Evolutionary conservation across 2,797 vertebrate species (phyloP).

Genomic region (Phaenicophaeus curvirostris): DNA sequence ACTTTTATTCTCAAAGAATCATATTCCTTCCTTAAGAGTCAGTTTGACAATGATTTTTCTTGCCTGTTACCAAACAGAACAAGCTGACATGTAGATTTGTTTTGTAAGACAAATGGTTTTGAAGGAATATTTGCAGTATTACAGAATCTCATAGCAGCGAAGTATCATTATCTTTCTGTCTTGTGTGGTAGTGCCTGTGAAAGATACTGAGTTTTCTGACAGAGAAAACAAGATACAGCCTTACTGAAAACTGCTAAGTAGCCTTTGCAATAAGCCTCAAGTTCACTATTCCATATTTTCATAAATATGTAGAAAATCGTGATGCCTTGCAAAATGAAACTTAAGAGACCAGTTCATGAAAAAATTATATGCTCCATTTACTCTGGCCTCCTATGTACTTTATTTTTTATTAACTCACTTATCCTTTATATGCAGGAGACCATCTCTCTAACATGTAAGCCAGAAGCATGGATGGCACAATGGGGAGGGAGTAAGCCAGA

Average conservation of each 20-base stretch:
- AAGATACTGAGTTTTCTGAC: background rate
- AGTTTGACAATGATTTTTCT: background rate
- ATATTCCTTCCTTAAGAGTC: background rate
- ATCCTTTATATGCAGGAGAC: constrained; percentile 37
- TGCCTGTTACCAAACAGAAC: background rate
- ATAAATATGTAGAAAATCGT: constrained; percentile 59
- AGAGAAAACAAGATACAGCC: background rate
- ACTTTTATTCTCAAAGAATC: background rate
- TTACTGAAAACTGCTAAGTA: constrained; percentile 1
- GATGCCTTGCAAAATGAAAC: constrained; percentile 65
- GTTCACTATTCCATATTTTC: constrained; percentile 33
- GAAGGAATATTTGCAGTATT: background rate
- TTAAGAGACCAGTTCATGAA: constrained; percentile 63
- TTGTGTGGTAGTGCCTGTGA: background rate
- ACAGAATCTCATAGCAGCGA: background rate
- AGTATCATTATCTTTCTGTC: background rate
- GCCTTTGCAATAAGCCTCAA: constrained; percentile 4
- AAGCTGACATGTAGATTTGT: background rate
- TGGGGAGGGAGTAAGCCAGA: background rate
- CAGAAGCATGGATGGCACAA: constrained; percentile 7
- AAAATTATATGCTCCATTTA: constrained; percentile 70
- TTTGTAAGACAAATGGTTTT: background rate
- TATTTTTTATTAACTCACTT: constrained; percentile 65
- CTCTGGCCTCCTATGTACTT: constrained; percentile 51
- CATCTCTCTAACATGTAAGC: background rate